These are phyloP conservation scores for Scyliorhinus canicula DNA, from an alignment of 2,797 vertebrate genomes.

Conservation along the genomic window DNA sequence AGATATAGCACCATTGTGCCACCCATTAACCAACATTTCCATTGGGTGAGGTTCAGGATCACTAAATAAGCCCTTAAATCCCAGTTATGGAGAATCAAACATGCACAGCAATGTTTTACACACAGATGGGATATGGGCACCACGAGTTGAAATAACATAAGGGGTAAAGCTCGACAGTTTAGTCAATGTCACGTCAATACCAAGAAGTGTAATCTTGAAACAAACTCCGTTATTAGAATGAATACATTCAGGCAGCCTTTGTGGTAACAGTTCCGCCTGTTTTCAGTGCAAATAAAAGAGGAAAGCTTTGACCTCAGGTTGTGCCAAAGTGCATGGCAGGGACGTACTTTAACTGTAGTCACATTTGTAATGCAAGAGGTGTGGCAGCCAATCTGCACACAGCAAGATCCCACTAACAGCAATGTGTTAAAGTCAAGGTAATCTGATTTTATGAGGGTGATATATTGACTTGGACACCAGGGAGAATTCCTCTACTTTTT, in stretches of 20 bases:
- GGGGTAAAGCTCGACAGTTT: neutral
- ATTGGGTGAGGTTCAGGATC: neutral
- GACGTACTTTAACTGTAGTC: too few species aligned
- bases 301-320: neutral
- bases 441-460: neutral
- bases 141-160: neutral
- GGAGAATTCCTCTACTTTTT: neutral
- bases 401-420: neutral
- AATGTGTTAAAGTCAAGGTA: neutral
- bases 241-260: neutral
- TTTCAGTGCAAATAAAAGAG: neutral
- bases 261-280: neutral
- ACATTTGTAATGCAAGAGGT: neutral
- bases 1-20: neutral
- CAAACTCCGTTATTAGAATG: neutral
- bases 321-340: neutral
- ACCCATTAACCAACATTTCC: neutral
- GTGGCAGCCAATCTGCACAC: neutral
- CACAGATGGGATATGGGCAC: neutral
- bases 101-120: neutral
- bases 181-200: neutral
- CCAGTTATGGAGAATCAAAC: neutral
- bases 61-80: neutral
- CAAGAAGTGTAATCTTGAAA: neutral
- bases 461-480: neutral